These are phyloP conservation scores for Cyanistes caeruleus DNA, from an alignment of 2,113 vertebrate species.

Conservation along the genomic window DNA sequence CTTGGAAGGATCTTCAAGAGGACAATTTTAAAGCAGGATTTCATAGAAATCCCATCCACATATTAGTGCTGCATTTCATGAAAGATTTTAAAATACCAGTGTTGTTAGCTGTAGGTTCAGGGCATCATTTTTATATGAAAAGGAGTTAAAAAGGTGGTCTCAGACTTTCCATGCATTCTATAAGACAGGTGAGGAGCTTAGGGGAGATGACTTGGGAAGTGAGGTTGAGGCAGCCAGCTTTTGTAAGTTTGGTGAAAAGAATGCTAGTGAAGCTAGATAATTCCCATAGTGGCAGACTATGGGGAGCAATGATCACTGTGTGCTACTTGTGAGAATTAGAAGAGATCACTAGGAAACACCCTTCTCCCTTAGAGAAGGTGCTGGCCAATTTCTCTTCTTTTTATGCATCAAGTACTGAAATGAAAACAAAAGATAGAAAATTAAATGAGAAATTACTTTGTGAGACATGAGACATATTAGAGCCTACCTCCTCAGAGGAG, in stretches of 20 bases:
- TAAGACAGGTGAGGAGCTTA: not conserved
- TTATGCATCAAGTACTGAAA: not conserved
- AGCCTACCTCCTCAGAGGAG: not conserved
- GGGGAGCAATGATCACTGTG: not conserved
- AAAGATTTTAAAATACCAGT: not conserved
- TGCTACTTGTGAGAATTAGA: not conserved
- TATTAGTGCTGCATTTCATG: not conserved
- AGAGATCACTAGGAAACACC: not conserved
- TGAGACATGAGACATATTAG: not conserved
- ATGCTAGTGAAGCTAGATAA: not conserved
- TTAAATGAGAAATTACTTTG: not conserved
- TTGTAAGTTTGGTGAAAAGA: not conserved
- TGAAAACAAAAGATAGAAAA: not conserved
- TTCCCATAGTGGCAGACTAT: fast-evolving
- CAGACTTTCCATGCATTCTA: not conserved
- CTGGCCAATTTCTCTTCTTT: not conserved
- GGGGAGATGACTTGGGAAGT: not conserved
- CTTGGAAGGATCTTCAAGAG: not conserved
- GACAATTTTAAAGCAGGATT: not conserved
- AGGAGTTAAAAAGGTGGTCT: not conserved
- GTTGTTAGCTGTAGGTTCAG: not conserved
- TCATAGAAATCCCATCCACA: not conserved
- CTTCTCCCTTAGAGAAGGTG: not conserved
- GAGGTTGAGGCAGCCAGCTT: not conserved
- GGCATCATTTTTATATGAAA: not conserved